Evolutionary conservation across 2,797 vertebrate species (phyloP).

Genomic region (Euthynnus affinis): DNA sequence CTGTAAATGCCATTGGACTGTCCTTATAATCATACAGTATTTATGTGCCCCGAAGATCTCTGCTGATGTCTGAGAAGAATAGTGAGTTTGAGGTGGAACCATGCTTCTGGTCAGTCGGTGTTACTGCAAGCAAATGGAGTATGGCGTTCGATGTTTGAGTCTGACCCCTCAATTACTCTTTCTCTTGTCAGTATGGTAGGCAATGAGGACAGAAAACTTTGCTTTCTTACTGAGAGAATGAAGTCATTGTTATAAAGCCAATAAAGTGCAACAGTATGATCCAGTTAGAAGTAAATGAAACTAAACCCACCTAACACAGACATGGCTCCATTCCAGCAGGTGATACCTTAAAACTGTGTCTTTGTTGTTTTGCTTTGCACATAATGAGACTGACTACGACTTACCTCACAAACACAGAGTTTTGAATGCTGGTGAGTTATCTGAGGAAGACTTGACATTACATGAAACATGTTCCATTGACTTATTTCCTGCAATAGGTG

Average conservation of each 20-base stretch:
- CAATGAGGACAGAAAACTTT: constrained; percentile 4
- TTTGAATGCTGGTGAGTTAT: neutral
- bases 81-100: constrained; percentile 17
- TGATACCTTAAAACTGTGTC: neutral
- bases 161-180: constrained; percentile 8
- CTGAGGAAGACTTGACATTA: constrained; percentile 22
- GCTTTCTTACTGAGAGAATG: neutral
- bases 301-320: constrained; percentile 16
- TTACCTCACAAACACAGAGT: neutral
- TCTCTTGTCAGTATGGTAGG: neutral
- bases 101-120: neutral
- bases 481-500: constrained; percentile 12
- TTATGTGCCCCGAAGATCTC: constrained; percentile 53
- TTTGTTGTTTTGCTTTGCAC: constrained; percentile 25
- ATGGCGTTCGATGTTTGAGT: neutral
- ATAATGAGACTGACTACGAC: neutral
- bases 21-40: constrained; percentile 59
- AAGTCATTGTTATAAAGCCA: neutral
- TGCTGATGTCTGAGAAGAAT: constrained; percentile 35
- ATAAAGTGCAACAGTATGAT: neutral
- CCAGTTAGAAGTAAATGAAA: constrained; percentile 19
- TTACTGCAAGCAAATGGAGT: constrained; percentile 6
- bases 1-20: constrained; percentile 69
- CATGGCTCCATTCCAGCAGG: constrained; percentile 12
- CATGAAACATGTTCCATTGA: constrained; percentile 27